Base-by-base conservation (phyloP, 2,797 vertebrate species). In the Catamblyrhynchus diadema region DNA sequence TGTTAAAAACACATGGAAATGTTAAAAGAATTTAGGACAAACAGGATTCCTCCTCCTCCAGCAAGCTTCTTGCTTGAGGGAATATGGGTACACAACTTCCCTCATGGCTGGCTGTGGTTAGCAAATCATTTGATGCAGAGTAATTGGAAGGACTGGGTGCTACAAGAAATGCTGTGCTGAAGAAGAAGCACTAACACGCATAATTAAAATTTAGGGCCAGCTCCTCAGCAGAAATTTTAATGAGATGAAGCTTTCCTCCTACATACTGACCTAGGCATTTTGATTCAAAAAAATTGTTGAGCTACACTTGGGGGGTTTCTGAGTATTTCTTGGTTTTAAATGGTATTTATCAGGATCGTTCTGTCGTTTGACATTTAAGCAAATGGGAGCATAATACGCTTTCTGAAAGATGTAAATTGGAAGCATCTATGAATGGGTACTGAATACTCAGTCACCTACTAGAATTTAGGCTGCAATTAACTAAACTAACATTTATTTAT, bases 1-100 rank as follows among this genome's bases (percentile, higher is more conserved):
- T 96, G 96, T 95, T 94, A 56, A 92, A 97, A 97, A 94, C 78
- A 96, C 74, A 39, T n/a, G 65, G 93, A 79, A 97, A 89, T 95
- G 91, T 56, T 73, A 84, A 87, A 93, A 92, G 37, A 90, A 90
- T 94, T 87, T 14, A 64, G 78, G 81, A 92, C 82, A 92, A 81
- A 88, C 74, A 93, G 71, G 81, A 96, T 85, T 78, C 61, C 50
- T 94, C 83, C 82, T 95, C 71, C 81, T 39, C 62, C 56, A 80
- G 90, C 65, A 61, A 93, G 92, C 62, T 62, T 56, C 56, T 94
- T 94, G 89, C 95, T 90, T 92, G 61, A 69, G 72, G 90, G 83
- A 81, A 42, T 78, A 69, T 9, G 65, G 32, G 54, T 60, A 48
- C 62, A 42, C 39, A 73, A 16, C 81, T 86, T 86, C 60, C 33